Conservation (phyloP, 2,113 vertebrate species). For the Megatriorchis doriae region DNA sequence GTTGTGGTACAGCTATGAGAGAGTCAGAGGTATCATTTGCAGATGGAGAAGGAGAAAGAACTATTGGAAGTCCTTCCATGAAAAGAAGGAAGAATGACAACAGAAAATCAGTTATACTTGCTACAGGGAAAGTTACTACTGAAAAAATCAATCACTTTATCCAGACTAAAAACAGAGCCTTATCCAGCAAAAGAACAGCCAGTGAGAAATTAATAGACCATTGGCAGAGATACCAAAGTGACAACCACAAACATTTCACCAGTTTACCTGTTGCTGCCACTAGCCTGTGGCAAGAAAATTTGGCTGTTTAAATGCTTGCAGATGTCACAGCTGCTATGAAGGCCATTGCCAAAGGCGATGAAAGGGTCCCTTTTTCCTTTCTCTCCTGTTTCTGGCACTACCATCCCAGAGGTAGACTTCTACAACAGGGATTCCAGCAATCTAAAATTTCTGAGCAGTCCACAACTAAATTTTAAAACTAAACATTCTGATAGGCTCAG, state of each 20-base stretch:
- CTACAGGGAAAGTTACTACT: not conserved
- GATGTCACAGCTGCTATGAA: not conserved
- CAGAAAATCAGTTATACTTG: not conserved
- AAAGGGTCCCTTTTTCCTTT: not conserved
- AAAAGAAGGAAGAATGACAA: not conserved
- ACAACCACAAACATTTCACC: not conserved
- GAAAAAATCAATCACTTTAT: not conserved
- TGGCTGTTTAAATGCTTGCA: not conserved
- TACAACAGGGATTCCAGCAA: not conserved
- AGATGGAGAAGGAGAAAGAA: not conserved
- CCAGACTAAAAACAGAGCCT: not conserved
- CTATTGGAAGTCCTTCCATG: not conserved
- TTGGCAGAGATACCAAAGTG: not conserved
- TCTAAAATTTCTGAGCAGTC: not conserved
- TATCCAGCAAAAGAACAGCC: not conserved
- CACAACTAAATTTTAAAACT: not conserved
- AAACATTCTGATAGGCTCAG: not conserved
- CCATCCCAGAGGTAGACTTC: not conserved
- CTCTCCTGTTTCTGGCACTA: not conserved
- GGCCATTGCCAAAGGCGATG: not conserved
- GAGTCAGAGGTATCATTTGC: not conserved
- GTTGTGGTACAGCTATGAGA: not conserved
- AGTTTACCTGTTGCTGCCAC: not conserved
- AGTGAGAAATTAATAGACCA: not conserved
- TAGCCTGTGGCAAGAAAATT: not conserved